A percentile compares a stretch with the other conserved stretches of the same genome.
phyloP scores from a whole-genome alignment of 2,797 vertebrate genomes.

The Oryzias sinensis region DNA sequence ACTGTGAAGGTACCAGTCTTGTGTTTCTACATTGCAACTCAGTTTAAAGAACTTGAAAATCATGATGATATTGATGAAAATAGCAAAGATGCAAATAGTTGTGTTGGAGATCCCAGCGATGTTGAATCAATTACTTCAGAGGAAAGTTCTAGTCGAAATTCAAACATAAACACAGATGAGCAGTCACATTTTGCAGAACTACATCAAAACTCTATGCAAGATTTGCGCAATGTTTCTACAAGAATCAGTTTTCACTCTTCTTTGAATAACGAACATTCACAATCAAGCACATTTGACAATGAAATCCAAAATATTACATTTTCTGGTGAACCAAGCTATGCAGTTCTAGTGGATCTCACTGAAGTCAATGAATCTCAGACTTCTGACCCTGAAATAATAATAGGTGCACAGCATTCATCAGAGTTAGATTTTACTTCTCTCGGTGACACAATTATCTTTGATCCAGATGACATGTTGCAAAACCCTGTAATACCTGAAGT shows the following conservation, averaged over 20 bases:
- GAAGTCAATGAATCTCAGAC: not conserved
- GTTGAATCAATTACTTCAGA: not conserved
- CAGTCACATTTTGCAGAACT: too few relatives aligned
- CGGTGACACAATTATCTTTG: conserved; percentile 3
- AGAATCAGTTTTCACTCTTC: too few relatives aligned
- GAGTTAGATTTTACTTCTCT: not conserved
- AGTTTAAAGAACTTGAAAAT: not conserved
- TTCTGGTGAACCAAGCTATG: not conserved
- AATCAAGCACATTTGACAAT: too few relatives aligned
- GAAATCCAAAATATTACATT: not conserved
- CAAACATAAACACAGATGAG: not conserved
- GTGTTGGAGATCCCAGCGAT: not conserved
- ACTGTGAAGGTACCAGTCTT: not conserved
- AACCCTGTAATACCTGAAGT: conserved; percentile 7
- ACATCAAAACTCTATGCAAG: too few relatives aligned
- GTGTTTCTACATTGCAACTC: not conserved
- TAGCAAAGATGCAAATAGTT: not conserved
- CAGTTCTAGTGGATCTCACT: not conserved
- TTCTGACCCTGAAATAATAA: conserved; percentile 4
- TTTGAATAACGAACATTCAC: too few relatives aligned
- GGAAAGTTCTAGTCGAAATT: not conserved
- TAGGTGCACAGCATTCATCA: not conserved
- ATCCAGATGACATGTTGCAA: not conserved
- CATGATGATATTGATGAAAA: not conserved
- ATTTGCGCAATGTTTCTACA: too few relatives aligned